Conservation (phyloP, 2,797 vertebrate genomes). For the Adelosebastes latens region DNA sequence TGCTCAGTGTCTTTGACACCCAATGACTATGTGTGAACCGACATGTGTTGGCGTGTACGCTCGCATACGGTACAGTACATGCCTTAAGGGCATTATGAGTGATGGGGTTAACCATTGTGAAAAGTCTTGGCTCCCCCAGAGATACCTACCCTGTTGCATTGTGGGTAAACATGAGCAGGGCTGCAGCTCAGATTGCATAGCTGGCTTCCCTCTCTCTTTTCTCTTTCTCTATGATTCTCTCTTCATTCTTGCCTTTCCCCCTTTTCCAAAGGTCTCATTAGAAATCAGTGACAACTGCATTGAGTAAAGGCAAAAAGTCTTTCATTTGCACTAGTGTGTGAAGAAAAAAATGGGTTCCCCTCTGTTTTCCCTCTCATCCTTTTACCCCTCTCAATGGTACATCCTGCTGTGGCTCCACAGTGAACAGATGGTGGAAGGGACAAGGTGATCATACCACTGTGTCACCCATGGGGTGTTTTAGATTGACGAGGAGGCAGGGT, state of each 20-base stretch:
- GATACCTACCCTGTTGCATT: conserved; percentile 24
- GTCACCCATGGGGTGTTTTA: conserved; percentile 43
- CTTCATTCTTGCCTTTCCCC: neutral
- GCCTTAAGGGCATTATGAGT: neutral
- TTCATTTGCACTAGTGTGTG: neutral
- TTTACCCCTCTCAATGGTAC: conserved; percentile 37
- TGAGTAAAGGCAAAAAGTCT: neutral
- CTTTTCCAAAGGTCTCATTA: neutral
- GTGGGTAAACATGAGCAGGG: conserved; percentile 2
- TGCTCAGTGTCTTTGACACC: neutral
- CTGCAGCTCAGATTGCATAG: neutral
- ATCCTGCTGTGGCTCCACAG: conserved; percentile 20
- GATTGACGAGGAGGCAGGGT: conserved; percentile 28
- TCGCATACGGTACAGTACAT: neutral
- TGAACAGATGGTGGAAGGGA: conserved; percentile 58
- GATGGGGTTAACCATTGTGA: conserved; percentile 9
- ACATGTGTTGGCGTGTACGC: neutral
- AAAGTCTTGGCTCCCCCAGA: neutral
- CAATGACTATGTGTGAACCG: neutral
- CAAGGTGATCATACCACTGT: conserved; percentile 44
- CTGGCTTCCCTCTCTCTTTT: neutral
- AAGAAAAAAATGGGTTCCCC: neutral
- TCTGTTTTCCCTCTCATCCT: neutral
- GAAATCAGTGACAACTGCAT: neutral
- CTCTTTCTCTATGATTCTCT: neutral